Percentiles rank a stretch among this genome's conserved stretches.
phyloP scores from a whole-genome alignment of 2,113 vertebrate species.

The Sceloporus undulatus region DNA sequence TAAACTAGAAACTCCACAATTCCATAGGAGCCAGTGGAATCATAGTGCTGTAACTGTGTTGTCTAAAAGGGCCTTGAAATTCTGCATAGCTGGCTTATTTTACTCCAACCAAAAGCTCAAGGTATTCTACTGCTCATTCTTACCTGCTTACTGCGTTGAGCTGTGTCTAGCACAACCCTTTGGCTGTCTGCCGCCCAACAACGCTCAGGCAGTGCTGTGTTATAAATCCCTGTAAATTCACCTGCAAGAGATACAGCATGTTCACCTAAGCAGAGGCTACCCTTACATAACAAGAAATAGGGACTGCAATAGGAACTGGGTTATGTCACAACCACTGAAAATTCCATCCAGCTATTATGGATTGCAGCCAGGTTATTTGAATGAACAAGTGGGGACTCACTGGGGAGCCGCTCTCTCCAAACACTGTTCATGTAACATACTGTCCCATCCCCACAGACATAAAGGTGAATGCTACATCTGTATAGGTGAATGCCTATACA shows the following conservation, averaged over 20 bases:
- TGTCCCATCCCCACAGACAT: neutral
- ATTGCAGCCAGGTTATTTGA: neutral
- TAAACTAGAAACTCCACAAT: no score
- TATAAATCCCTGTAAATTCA: conserved; percentile 90
- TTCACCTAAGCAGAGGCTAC: neutral
- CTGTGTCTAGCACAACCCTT: conserved; percentile 83
- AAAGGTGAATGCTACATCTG: neutral
- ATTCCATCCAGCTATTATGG: neutral
- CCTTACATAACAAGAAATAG: neutral
- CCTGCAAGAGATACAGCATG: conserved; percentile 68
- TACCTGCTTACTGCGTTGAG: conserved; percentile 88
- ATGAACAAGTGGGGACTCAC: no score
- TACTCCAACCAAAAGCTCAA: neutral
- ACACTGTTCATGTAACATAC: no score
- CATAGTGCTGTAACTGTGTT: no score
- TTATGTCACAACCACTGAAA: neutral
- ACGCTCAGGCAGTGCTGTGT: conserved; percentile 76
- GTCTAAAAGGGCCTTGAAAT: no score
- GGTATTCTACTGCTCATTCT: neutral
- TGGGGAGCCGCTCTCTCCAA: no score
- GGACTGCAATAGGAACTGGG: neutral
- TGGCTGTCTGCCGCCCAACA: conserved; percentile 95
- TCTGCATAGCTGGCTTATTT: neutral
- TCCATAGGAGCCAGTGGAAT: neutral
- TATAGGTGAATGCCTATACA: neutral